Percentiles rank a stretch among this genome's conserved stretches.
These are phyloP conservation scores for Sympetrum striolatum DNA, from an alignment of 2,888 invertebrate genomes.

Conservation along the genomic window DNA sequence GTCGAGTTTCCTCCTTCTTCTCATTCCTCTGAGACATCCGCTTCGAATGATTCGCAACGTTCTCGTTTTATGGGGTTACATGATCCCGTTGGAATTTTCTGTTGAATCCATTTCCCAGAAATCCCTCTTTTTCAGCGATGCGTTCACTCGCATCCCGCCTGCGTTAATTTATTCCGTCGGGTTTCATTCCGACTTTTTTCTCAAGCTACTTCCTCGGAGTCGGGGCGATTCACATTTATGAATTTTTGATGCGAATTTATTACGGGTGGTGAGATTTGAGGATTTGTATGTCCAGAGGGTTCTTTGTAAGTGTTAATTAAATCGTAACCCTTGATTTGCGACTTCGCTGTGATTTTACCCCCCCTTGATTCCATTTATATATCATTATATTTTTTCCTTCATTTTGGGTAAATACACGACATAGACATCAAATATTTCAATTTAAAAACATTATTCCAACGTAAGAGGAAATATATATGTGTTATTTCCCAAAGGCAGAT, in stretches of 20 bases:
- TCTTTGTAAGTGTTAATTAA: no score
- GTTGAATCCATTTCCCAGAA: background rate
- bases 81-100: background rate
- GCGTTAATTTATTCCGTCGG: background rate
- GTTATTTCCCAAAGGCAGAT: no score
- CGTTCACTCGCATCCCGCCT: background rate
- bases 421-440: no score
- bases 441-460: no score
- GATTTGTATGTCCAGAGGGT: background rate
- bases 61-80: background rate
- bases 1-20: background rate
- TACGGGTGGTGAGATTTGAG: background rate
- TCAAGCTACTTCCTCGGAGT: background rate
- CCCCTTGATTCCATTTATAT: no score
- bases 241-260: background rate
- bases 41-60: background rate
- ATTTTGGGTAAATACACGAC: no score
- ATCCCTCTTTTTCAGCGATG: background rate
- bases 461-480: no score
- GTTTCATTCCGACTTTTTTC: background rate
- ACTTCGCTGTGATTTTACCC: no score
- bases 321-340: no score
- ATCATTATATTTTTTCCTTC: no score
- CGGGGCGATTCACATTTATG: background rate
- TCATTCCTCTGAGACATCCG: background rate